Conservation (phyloP, 2,888 invertebrate species). For the Drosophila barbarae region DNA sequence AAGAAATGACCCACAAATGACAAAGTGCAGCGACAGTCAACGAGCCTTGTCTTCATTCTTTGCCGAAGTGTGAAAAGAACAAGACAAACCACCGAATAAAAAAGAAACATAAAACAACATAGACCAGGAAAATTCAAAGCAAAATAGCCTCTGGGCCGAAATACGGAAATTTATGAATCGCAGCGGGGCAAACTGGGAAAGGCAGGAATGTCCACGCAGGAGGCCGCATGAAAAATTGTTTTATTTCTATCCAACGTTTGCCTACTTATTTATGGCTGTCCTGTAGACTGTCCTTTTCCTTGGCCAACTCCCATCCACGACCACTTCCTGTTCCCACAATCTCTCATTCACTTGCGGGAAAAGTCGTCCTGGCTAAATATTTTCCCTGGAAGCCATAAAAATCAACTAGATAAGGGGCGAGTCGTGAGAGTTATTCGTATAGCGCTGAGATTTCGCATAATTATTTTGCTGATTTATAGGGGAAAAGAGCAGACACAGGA, state of each 20-base stretch:
- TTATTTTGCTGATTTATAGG: constrained; percentile 66
- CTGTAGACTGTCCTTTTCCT: constrained; percentile 11
- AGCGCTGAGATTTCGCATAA: constrained; percentile 65
- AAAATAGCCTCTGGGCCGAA: constrained; percentile 12
- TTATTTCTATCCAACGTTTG: constrained; percentile 30
- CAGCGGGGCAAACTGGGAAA: constrained; percentile 2
- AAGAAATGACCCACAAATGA: constrained; percentile 58
- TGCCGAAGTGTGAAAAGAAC: constrained; percentile 58
- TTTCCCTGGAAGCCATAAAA: constrained; percentile 54
- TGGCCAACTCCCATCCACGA: not conserved
- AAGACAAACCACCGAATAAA: constrained; percentile 41
- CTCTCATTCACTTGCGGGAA: constrained; percentile 1
- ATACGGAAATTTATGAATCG: constrained; percentile 34
- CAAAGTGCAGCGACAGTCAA: constrained; percentile 55
- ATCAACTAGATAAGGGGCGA: constrained; percentile 55
- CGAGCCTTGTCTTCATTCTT: constrained; percentile 38
- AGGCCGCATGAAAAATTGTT: constrained; percentile 34
- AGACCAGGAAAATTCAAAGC: constrained; percentile 4
- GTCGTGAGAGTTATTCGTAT: constrained; percentile 59
- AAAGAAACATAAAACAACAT: constrained; percentile 4
- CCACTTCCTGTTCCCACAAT: not conserved
- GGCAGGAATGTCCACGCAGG: constrained; percentile 6
- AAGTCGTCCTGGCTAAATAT: constrained; percentile 20
- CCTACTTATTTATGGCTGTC: constrained; percentile 32
- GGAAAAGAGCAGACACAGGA: constrained; percentile 28